phyloP scores from a whole-genome alignment of 2,797 vertebrate species.

The Antrozous pallidus region DNA sequence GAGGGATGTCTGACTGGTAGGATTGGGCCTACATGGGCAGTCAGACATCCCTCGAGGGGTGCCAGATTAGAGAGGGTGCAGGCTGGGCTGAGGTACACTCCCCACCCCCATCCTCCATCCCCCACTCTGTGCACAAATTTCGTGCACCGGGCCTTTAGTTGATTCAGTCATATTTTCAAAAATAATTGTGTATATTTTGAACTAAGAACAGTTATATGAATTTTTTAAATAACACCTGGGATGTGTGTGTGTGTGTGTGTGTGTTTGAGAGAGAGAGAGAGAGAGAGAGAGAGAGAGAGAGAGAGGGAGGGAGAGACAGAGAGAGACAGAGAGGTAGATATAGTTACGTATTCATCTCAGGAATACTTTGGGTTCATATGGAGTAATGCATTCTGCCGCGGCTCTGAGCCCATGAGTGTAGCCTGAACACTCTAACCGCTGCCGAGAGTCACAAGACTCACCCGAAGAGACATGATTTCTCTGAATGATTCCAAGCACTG shows the following conservation, averaged over 20 bases:
- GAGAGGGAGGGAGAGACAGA: neutral
- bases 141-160: too few relatives aligned
- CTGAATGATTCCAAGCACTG: neutral
- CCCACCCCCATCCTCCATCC: too few relatives aligned
- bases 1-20: too few relatives aligned
- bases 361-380: neutral
- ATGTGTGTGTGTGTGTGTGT: neutral
- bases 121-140: too few relatives aligned
- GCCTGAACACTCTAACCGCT: neutral
- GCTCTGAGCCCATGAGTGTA: neutral
- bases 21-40: too few relatives aligned
- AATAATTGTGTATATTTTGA: neutral
- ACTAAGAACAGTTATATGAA: neutral
- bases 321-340: neutral
- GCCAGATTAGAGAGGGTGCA: too few relatives aligned
- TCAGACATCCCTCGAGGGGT: too few relatives aligned
- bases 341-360: neutral
- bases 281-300: neutral
- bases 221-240: neutral
- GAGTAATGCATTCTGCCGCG: neutral
- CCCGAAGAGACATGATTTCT: neutral
- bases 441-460: neutral
- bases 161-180: neutral
- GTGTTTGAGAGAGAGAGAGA: too few relatives aligned
- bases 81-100: too few relatives aligned